Evolutionary conservation across 2,888 invertebrate genomes (phyloP).

Genomic region (Cistogaster globosa): DNA sequence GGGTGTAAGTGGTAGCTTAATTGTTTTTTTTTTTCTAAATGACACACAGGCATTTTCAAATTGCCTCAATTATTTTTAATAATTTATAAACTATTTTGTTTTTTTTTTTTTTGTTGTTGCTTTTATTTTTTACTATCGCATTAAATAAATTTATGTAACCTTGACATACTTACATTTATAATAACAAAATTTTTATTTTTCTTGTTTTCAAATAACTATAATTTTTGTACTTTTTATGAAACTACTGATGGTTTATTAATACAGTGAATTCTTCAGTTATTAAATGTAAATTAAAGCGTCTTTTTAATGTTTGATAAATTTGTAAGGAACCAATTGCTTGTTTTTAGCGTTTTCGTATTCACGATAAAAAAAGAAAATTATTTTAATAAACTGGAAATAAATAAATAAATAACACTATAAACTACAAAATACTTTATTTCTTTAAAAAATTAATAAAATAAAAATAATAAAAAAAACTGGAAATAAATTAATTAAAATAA

Average conservation of each 20-base stretch:
- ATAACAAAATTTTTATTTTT: constrained; percentile 16
- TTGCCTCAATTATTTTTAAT: constrained; percentile 68
- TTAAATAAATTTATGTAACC: constrained; percentile 38
- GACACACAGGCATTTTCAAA: constrained; percentile 60
- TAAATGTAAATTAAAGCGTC: no score
- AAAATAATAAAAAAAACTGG: background rate
- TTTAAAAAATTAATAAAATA: background rate
- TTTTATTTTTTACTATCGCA: constrained; percentile 21
- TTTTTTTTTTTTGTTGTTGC: constrained; percentile 27
- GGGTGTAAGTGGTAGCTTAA: constrained; percentile 8
- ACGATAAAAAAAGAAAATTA: no score
- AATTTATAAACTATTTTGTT: constrained; percentile 50
- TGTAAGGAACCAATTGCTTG: no score
- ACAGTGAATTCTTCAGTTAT: background rate
- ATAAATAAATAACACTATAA: no score
- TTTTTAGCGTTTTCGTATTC: no score
- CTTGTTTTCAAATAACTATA: background rate
- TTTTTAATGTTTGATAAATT: no score
- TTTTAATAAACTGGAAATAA: no score
- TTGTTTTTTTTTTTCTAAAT: constrained; percentile 36
- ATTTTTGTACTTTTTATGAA: background rate
- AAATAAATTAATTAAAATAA: constrained; percentile 18
- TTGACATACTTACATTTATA: constrained; percentile 58
- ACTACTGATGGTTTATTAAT: background rate
- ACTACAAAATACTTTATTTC: no score